phyloP scores from a whole-genome alignment of 1,140 invertebrate species.

The Atopsyche davidsoni region DNA sequence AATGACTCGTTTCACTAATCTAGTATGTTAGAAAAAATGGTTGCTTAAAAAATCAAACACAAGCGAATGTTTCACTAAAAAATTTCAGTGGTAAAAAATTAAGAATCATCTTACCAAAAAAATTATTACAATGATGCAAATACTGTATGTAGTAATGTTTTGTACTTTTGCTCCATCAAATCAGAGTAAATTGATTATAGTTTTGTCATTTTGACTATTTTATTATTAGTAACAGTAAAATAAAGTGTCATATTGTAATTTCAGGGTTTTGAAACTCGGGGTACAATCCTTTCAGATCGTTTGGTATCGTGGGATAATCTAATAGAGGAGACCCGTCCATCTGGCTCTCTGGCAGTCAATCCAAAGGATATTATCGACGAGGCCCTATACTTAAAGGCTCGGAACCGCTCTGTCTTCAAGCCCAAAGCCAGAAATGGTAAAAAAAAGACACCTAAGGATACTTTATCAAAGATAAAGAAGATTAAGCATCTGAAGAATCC shows the following conservation, averaged over 20 bases:
- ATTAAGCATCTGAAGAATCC: conserved; percentile 41
- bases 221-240: conserved; percentile 12
- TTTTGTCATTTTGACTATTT: too few relatives aligned
- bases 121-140: conserved; percentile 2
- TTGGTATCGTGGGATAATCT: conserved; percentile 80
- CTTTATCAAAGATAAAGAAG: conserved; percentile 33
- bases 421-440: conserved; percentile 43
- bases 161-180: too few relatives aligned
- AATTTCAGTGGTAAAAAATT: too few relatives aligned
- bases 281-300: conserved; percentile 70
- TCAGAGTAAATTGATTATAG: too few relatives aligned
- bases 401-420: conserved; percentile 38
- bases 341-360: conserved; percentile 64
- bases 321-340: conserved; percentile 62
- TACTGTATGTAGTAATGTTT: background rate
- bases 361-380: conserved; percentile 58
- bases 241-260: conserved; percentile 25
- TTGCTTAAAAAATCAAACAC: too few relatives aligned
- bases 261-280: conserved; percentile 84
- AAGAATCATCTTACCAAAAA: too few relatives aligned
- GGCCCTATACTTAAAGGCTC: conserved; percentile 45
- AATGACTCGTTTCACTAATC: too few relatives aligned
- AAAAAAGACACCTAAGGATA: conserved; percentile 36
- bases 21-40: too few relatives aligned
- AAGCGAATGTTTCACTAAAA: too few relatives aligned